Percentiles rank a stretch among this genome's conserved stretches.
These are phyloP conservation scores for Pandemis heparana DNA, from an alignment of 2,888 invertebrate species.

Conservation along the genomic window DNA sequence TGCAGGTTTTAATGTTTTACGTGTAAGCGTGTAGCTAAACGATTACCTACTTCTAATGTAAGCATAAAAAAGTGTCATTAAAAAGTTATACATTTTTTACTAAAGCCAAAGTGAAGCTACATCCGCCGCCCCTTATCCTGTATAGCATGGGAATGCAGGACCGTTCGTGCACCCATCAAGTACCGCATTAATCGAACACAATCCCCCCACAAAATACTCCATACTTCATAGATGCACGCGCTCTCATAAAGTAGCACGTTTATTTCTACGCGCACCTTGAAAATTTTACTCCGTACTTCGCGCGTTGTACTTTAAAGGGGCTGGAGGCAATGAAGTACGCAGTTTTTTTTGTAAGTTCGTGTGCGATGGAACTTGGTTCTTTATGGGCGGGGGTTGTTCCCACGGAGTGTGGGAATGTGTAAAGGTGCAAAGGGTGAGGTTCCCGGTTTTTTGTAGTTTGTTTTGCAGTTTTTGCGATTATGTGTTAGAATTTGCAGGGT, in stretches of 20 bases:
- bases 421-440: conserved; percentile 77
- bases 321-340: conserved; percentile 59
- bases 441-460: conserved; percentile 43
- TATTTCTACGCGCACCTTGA: conserved; percentile 49
- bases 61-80: neutral
- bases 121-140: conserved; percentile 68
- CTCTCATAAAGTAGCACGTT: conserved; percentile 64
- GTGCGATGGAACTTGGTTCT: conserved; percentile 64
- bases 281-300: conserved; percentile 59
- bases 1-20: no score
- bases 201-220: conserved; percentile 51
- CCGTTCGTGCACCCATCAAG: conserved; percentile 66
- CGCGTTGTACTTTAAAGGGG: conserved; percentile 64
- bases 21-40: no score
- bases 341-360: conserved; percentile 59
- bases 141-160: conserved; percentile 77
- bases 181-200: conserved; percentile 51
- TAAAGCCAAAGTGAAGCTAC: conserved; percentile 70
- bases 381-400: conserved; percentile 75
- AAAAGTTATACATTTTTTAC: neutral
- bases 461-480: conserved; percentile 24
- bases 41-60: neutral
- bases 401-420: conserved; percentile 83
- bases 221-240: conserved; percentile 63
- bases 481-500: conserved; percentile 50